A percentile compares a stretch with the other conserved stretches of the same genome.
Evolutionary conservation across 2,113 vertebrate species (phyloP).

Genomic region (Geococcyx californianus): DNA sequence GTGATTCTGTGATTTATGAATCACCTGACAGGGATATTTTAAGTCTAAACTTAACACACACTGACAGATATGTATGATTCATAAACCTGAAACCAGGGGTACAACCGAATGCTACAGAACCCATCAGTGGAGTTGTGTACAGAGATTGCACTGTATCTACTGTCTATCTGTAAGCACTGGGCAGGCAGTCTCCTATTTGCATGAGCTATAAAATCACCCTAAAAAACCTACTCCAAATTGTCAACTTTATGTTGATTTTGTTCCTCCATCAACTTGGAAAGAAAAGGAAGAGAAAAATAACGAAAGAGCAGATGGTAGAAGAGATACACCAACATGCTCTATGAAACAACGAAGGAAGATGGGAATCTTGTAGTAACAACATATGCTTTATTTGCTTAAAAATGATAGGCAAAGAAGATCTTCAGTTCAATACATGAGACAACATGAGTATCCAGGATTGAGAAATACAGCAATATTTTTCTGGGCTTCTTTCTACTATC

Average conservation of each 20-base stretch:
- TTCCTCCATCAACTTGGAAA: background rate
- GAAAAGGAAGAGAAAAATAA: background rate
- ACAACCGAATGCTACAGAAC: background rate
- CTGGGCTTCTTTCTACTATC: background rate
- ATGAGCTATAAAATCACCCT: background rate
- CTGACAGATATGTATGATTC: background rate
- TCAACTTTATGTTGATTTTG: background rate
- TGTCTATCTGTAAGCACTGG: background rate
- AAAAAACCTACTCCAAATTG: background rate
- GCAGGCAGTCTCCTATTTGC: background rate
- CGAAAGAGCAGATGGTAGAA: slow-evolving; percentile 29
- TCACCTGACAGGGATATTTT: background rate
- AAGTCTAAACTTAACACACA: background rate
- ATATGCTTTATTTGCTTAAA: background rate
- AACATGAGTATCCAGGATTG: background rate
- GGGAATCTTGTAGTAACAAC: background rate
- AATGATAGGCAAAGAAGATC: background rate
- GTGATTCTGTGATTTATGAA: background rate
- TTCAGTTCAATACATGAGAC: background rate
- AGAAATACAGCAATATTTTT: background rate
- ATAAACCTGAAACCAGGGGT: background rate
- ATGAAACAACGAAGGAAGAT: background rate
- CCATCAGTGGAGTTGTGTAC: background rate
- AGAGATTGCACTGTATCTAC: background rate
- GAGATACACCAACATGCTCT: background rate